Evolutionary conservation across 1,140 invertebrate genomes (phyloP).

Genomic region (Pteromalus puparum): DNA sequence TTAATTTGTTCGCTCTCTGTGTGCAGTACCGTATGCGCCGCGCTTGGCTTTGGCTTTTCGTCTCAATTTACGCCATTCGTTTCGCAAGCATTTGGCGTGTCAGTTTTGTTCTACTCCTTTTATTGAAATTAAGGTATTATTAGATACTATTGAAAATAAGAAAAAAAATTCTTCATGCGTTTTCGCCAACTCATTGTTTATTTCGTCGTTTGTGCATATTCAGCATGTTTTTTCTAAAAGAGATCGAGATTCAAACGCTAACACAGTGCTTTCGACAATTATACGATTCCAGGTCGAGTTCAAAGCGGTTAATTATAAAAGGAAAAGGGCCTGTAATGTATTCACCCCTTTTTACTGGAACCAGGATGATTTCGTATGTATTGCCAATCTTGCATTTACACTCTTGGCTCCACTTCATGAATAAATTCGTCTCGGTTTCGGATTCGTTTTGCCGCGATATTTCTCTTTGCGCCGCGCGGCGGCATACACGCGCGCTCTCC

Average conservation of each 20-base stretch:
- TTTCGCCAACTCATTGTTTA: not conserved
- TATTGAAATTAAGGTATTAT: no score
- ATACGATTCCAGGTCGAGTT: constrained; percentile 68
- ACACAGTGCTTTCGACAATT: constrained; percentile 44
- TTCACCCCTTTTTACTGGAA: constrained; percentile 72
- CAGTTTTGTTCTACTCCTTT: no score
- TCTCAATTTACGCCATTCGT: not conserved
- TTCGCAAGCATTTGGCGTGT: no score
- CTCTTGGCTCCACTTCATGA: constrained; percentile 62
- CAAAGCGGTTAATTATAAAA: constrained; percentile 70
- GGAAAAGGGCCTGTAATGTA: constrained; percentile 65
- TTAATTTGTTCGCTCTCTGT: constrained; percentile 6
- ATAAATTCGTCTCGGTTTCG: constrained; percentile 65
- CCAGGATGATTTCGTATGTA: constrained; percentile 72
- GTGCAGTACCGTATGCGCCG: not conserved
- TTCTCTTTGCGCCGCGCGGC: constrained; percentile 12
- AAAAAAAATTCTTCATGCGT: not conserved
- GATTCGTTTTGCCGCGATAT: constrained; percentile 53
- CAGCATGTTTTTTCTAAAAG: no score
- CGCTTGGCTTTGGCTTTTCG: not conserved
- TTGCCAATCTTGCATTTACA: constrained; percentile 74
- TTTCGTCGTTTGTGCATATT: not conserved
- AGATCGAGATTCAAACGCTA: constrained; percentile 17
- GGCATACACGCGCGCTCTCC: not conserved
- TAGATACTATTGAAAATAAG: no score